A percentile compares a stretch with the other conserved stretches of the same genome.
Conservation (phyloP, 1,140 invertebrate genomes). For the Anastatus disparis region DNA sequence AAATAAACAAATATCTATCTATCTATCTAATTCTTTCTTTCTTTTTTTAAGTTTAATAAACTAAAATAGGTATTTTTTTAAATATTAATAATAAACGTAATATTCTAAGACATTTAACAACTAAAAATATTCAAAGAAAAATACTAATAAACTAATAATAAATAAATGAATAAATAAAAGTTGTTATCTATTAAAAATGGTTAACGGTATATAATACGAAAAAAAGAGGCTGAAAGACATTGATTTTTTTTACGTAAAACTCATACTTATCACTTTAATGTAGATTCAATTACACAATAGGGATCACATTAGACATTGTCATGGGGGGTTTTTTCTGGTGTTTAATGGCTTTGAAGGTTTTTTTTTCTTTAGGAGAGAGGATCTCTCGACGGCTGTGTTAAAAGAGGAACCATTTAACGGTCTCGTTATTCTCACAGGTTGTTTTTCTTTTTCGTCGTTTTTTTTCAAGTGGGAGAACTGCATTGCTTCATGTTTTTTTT, state of each 20-base stretch:
- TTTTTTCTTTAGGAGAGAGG: constrained; percentile 23
- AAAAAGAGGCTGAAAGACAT: constrained; percentile 10
- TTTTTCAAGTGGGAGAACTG: too few species aligned
- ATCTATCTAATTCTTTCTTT: too few species aligned
- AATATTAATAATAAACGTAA: too few species aligned
- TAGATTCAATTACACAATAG: constrained; percentile 55
- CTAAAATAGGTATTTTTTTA: too few species aligned
- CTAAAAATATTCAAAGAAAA: background rate
- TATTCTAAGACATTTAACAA: too few species aligned
- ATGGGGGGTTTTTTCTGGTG: too few species aligned
- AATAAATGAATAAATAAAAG: background rate
- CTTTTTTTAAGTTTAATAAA: too few species aligned
- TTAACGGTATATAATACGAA: background rate
- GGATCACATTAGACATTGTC: constrained; percentile 57
- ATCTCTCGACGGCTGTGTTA: constrained; percentile 24
- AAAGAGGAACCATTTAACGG: background rate
- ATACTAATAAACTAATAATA: background rate
- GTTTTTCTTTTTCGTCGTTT: background rate
- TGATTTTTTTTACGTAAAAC: constrained; percentile 45
- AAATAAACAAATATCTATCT: too few species aligned
- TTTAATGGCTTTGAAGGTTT: too few species aligned
- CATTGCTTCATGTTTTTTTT: too few species aligned
- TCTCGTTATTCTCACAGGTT: background rate
- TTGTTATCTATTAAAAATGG: background rate
- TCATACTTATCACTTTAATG: constrained; percentile 48